phyloP scores from a whole-genome alignment of 2,113 vertebrate genomes.

The Sebastes schlegelii region DNA sequence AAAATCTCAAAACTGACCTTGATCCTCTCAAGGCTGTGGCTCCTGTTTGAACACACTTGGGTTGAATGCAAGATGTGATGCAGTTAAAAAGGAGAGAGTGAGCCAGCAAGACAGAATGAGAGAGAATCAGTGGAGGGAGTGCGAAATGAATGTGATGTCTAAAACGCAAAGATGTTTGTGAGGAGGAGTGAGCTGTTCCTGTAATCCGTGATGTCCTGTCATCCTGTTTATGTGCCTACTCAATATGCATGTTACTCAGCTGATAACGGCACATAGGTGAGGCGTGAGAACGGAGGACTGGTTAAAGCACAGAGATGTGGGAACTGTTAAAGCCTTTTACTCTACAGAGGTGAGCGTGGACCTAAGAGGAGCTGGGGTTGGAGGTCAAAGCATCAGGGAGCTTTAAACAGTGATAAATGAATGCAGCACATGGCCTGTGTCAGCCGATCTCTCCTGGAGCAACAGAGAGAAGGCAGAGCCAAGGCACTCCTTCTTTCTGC shows the following conservation, averaged over 20 bases:
- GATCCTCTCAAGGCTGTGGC: constrained; percentile 27
- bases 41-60: constrained; percentile 30
- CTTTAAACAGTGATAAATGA: constrained; percentile 68
- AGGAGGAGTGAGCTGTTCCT: constrained; percentile 77
- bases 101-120: constrained; percentile 40
- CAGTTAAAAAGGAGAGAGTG: constrained; percentile 18
- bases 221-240: constrained; percentile 73
- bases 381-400: constrained; percentile 63
- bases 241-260: constrained; percentile 76
- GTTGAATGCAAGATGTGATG: constrained; percentile 23
- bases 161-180: constrained; percentile 65
- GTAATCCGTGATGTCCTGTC: constrained; percentile 72
- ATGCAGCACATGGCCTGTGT: constrained; percentile 66
- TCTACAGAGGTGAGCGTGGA: constrained; percentile 47
- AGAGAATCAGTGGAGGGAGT: constrained; percentile 51
- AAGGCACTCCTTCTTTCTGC: constrained; percentile 58
- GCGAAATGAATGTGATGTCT: constrained; percentile 59
- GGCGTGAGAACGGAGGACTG: constrained; percentile 49
- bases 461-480: constrained; percentile 50
- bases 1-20: constrained; percentile 53
- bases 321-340: constrained; percentile 1
- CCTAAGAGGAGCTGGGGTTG: constrained; percentile 40
- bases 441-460: constrained; percentile 59
- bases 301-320: constrained; percentile 13
- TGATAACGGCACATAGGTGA: constrained; percentile 58